A percentile compares a stretch with the other conserved stretches of the same genome.
These are phyloP conservation scores for Otis tarda DNA, from an alignment of 2,113 vertebrate species.

Conservation along the genomic window DNA sequence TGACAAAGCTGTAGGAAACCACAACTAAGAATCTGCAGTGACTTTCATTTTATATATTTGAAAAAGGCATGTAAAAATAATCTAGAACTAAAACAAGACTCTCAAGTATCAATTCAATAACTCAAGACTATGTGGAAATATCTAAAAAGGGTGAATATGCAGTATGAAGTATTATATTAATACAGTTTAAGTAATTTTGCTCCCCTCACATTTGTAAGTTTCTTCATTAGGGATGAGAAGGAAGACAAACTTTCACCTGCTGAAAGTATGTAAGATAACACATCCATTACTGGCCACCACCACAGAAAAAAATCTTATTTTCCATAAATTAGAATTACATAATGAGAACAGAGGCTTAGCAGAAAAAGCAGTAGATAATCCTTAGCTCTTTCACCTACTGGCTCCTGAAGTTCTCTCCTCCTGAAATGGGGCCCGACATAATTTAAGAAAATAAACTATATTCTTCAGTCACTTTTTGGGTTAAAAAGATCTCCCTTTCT, in stretches of 20 bases:
- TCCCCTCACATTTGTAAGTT: background rate
- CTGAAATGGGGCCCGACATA: background rate
- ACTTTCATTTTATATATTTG: background rate
- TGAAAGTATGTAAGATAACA: background rate
- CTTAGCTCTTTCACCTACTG: background rate
- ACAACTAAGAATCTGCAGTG: background rate
- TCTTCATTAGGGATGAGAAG: background rate
- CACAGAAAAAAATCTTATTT: background rate
- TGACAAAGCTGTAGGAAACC: background rate
- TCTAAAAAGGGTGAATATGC: background rate
- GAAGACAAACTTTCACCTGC: background rate
- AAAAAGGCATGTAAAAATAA: background rate
- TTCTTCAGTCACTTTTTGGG: background rate
- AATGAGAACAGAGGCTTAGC: background rate
- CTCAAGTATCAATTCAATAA: background rate
- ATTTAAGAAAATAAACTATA: background rate
- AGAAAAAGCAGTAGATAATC: background rate
- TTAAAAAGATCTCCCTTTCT: background rate
- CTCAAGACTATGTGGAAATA: background rate
- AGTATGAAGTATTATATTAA: background rate
- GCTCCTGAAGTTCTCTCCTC: background rate
- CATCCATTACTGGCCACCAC: background rate
- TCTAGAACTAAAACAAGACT: background rate
- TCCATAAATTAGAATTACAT: background rate
- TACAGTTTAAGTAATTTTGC: background rate